phyloP scores from a whole-genome alignment of 2,797 vertebrate genomes.

The Cyclura pinguis region DNA sequence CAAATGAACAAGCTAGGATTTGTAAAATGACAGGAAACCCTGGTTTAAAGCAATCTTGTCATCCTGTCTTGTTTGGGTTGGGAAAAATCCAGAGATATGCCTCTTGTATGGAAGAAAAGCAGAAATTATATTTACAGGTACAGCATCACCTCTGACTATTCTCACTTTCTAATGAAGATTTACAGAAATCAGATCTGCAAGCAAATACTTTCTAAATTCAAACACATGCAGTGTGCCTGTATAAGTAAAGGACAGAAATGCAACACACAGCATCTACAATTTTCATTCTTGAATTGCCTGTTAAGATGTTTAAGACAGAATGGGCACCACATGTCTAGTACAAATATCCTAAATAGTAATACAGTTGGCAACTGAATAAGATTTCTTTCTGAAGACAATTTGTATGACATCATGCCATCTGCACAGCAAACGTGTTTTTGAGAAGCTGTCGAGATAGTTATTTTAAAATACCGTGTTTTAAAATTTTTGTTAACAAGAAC shows the following conservation, averaged over 20 bases:
- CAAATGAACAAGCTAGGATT: background rate
- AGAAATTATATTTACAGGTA: background rate
- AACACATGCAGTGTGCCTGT: background rate
- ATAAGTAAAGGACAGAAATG: conserved; percentile 21
- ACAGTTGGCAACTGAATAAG: background rate
- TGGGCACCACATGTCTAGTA: background rate
- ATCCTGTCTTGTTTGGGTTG: background rate
- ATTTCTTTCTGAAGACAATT: conserved; percentile 24
- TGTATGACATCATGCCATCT: conserved; percentile 22
- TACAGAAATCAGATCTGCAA: background rate
- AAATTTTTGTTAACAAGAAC: conserved; percentile 21
- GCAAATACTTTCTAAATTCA: background rate
- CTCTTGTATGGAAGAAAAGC: conserved; percentile 1
- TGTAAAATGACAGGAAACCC: background rate
- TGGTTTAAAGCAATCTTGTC: background rate
- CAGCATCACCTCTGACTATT: background rate
- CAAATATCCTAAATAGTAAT: rapidly evolving
- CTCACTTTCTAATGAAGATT: background rate
- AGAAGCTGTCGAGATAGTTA: background rate
- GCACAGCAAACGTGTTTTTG: conserved; percentile 26
- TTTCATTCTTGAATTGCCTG: conserved; percentile 27
- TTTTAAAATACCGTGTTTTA: background rate
- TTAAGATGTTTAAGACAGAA: conserved; percentile 1
- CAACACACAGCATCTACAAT: conserved; percentile 33
- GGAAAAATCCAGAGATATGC: background rate